phyloP scores from a whole-genome alignment of 2,113 vertebrate genomes.

The Prinia subflava region DNA sequence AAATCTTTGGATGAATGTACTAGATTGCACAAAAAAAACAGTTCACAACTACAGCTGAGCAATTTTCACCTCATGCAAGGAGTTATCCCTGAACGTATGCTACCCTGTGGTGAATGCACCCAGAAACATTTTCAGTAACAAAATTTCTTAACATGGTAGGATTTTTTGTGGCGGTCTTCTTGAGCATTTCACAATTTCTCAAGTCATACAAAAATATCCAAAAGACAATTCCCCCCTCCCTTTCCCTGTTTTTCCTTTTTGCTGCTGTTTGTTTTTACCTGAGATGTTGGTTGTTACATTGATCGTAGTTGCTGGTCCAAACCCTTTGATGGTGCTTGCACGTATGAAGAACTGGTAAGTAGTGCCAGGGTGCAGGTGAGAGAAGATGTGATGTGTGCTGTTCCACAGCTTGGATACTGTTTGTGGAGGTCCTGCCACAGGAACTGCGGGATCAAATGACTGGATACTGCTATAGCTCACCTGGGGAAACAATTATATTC shows the following conservation, averaged over 20 bases:
- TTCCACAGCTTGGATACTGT: conserved; percentile 91
- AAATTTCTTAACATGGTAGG: background rate
- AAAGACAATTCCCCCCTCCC: background rate
- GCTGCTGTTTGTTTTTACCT: conserved; percentile 69
- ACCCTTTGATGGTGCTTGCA: conserved; percentile 94
- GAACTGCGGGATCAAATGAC: conserved; percentile 93
- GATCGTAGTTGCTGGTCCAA: conserved; percentile 86
- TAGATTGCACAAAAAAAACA: background rate
- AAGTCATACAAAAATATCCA: background rate
- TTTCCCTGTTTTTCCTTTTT: background rate
- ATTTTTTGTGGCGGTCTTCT: background rate
- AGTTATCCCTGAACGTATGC: background rate
- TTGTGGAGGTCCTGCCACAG: conserved; percentile 85
- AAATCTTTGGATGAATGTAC: background rate
- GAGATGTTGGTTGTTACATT: conserved; percentile 98
- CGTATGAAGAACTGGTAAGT: conserved; percentile 94
- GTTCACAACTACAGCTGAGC: background rate
- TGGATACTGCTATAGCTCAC: conserved; percentile 91
- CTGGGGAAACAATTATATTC: conserved; percentile 63
- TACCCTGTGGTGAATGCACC: background rate
- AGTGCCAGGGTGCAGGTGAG: conserved; percentile 92
- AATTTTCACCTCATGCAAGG: background rate
- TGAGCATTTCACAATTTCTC: background rate
- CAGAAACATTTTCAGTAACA: background rate
- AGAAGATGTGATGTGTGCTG: conserved; percentile 87